Base-by-base conservation (phyloP, 2,113 vertebrate genomes). In the Plecturocebus donacophilus region DNA sequence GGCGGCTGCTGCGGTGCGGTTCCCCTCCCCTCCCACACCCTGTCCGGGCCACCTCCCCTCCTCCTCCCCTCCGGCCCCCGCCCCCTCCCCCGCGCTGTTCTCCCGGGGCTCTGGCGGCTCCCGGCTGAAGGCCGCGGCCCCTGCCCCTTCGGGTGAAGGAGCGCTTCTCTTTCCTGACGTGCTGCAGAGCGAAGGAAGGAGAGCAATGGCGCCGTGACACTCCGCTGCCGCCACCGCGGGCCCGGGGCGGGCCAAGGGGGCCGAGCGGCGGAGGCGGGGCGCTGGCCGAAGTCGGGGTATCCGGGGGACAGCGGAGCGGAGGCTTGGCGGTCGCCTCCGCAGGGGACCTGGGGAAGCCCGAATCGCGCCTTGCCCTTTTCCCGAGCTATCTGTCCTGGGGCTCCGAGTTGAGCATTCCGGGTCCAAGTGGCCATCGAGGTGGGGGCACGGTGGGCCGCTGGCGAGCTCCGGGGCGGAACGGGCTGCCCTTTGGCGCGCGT, bases 151-250 rank as follows among this genome's bases (percentile, higher is more conserved):
- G 85, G 95, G 94, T 66, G 82, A 83, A 85, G 66, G 73, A 87
- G 92, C 92, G 85, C 95, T 94, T 80, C 93, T 97, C 77, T 91
- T 87, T 77, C 68, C 97, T 97, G 99, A 99, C 98, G 99, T 98
- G 98, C 98, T 98, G 99, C 98, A 98, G 98, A 97, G 96, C 97
- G 97, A 71, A 95, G 96, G 95, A 96, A 87, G 97, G 96, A 97
- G 97, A 99, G 99, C 99, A 98, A 99, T 99, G 99, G 99, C 99
- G 99, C 99, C 99, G 99, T 99, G 99, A 99, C 99, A 99, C 98
- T 98, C 97, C 71, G 97, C 95, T 91, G 93, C 97, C 97, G 91
- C 97, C 87, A 83, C 96, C 94, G 96, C 93, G 94, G 96, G 94
- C 96, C 85, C 96, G 91, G 96, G 96, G 97, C 95, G 95, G 98